Evolutionary conservation across 1,140 invertebrate genomes (phyloP).

Genomic region (Drosophila ogumai): DNA sequence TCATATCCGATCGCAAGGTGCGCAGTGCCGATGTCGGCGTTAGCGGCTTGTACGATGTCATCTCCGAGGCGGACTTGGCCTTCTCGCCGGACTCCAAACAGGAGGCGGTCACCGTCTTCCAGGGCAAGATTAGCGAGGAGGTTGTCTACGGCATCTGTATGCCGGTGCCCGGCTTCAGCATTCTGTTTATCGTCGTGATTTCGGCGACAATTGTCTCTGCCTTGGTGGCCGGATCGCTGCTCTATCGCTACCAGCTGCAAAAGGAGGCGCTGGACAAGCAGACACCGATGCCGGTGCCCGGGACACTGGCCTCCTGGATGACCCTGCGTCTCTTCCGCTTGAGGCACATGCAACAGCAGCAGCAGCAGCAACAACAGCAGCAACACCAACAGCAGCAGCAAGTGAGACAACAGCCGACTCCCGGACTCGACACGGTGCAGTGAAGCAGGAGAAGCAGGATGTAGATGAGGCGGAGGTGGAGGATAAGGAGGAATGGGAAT

Average conservation of each 20-base stretch:
- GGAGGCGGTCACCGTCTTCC: slow-evolving; percentile 93
- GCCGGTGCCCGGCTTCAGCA: slow-evolving; percentile 94
- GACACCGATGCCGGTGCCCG: slow-evolving; percentile 86
- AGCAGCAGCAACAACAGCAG: slow-evolving; percentile 66
- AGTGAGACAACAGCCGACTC: slow-evolving; percentile 36
- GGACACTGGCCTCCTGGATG: slow-evolving; percentile 90
- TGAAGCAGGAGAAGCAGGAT: slow-evolving; percentile 15
- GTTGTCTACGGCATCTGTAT: slow-evolving; percentile 96
- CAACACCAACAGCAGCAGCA: slow-evolving; percentile 46
- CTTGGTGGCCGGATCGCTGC: slow-evolving; percentile 90
- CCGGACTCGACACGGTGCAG: slow-evolving; percentile 74
- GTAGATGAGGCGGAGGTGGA: neutral
- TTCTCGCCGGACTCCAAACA: slow-evolving; percentile 92
- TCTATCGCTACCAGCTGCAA: slow-evolving; percentile 91
- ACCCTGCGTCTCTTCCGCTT: slow-evolving; percentile 88
- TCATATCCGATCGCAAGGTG: slow-evolving; percentile 89
- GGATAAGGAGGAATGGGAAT: neutral
- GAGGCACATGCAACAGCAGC: slow-evolving; percentile 84
- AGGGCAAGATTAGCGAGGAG: slow-evolving; percentile 93
- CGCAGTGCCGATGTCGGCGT: slow-evolving; percentile 94
- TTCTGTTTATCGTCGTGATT: slow-evolving; percentile 93
- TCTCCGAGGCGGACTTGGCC: slow-evolving; percentile 95
- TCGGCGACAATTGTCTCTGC: slow-evolving; percentile 93
- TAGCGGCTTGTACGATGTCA: slow-evolving; percentile 95
- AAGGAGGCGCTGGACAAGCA: slow-evolving; percentile 87